A percentile compares a stretch with the other conserved stretches of the same genome.
Evolutionary conservation across 2,113 vertebrate genomes (phyloP).

Genomic region (Dolichallabes microphthalmus): DNA sequence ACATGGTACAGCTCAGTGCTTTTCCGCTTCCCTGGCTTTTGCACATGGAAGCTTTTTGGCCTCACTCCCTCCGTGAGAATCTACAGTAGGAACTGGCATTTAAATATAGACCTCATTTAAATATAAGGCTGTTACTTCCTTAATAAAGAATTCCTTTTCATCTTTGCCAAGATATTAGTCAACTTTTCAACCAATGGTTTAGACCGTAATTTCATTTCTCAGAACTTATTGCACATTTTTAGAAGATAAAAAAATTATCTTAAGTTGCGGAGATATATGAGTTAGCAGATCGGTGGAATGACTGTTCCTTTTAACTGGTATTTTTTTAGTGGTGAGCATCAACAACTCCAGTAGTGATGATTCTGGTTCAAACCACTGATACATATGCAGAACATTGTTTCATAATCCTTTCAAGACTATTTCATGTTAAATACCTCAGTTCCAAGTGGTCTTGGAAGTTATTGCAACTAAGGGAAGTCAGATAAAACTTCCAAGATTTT

Average conservation of each 20-base stretch:
- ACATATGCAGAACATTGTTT: background rate
- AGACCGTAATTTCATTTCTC: background rate
- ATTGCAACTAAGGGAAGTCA: background rate
- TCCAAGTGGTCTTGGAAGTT: background rate
- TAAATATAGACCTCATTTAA: background rate
- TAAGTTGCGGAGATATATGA: background rate
- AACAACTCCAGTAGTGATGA: background rate
- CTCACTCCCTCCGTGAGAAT: too few relatives aligned
- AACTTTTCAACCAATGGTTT: too few relatives aligned
- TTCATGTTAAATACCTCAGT: background rate
- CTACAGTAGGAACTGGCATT: too few relatives aligned
- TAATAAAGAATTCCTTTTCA: background rate
- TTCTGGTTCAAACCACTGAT: background rate
- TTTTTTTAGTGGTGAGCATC: background rate
- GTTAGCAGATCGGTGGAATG: background rate
- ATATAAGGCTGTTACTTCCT: background rate
- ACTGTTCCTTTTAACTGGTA: background rate
- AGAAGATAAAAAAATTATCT: background rate
- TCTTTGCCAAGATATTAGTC: background rate
- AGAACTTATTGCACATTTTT: background rate
- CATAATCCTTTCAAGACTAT: background rate
- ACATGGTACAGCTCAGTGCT: too few relatives aligned
- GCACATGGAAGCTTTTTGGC: too few relatives aligned
- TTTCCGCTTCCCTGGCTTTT: too few relatives aligned
- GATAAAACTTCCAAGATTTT: background rate